These are phyloP conservation scores for Temnothorax curvispinosus DNA, from an alignment of 1,140 invertebrate genomes.

Conservation along the genomic window DNA sequence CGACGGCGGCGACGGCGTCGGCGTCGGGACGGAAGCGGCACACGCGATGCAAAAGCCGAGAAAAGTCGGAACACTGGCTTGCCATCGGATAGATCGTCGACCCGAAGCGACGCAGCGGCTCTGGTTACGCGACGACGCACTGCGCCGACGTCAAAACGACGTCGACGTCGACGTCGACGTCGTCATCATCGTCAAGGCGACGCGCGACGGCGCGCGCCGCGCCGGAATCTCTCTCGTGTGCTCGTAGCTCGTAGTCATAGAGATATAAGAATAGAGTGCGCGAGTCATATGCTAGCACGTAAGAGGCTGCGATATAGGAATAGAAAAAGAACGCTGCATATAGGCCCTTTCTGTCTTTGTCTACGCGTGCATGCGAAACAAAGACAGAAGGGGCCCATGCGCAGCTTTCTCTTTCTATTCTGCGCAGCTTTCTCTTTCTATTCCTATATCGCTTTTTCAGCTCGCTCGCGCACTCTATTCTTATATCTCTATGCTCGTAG, in stretches of 20 bases:
- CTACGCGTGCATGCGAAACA: too few relatives aligned
- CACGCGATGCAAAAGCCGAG: constrained; percentile 70
- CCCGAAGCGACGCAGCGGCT: constrained; percentile 61
- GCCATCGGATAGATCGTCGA: constrained; percentile 76
- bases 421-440: too few relatives aligned
- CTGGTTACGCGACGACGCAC: constrained; percentile 67
- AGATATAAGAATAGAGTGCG: too few relatives aligned
- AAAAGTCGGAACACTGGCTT: constrained; percentile 79
- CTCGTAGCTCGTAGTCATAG: background rate
- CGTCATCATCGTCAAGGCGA: constrained; percentile 80
- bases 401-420: too few relatives aligned
- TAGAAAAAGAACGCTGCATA: too few relatives aligned
- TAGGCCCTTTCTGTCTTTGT: too few relatives aligned
- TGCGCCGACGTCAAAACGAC: constrained; percentile 72
- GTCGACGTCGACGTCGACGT: constrained; percentile 33
- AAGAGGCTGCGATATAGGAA: too few relatives aligned
- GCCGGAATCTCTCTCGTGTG: constrained; percentile 8
- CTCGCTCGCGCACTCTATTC: too few relatives aligned
- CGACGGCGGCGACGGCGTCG: background rate
- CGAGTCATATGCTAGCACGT: too few relatives aligned
- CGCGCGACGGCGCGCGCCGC: constrained; percentile 73
- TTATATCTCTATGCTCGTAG: too few relatives aligned
- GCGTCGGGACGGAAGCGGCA: constrained; percentile 19
- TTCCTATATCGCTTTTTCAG: too few relatives aligned
- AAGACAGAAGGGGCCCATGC: too few relatives aligned